Percentiles rank a stretch among this genome's conserved stretches.
phyloP scores from a whole-genome alignment of 2,113 vertebrate species.

The Pteruthius melanotis region DNA sequence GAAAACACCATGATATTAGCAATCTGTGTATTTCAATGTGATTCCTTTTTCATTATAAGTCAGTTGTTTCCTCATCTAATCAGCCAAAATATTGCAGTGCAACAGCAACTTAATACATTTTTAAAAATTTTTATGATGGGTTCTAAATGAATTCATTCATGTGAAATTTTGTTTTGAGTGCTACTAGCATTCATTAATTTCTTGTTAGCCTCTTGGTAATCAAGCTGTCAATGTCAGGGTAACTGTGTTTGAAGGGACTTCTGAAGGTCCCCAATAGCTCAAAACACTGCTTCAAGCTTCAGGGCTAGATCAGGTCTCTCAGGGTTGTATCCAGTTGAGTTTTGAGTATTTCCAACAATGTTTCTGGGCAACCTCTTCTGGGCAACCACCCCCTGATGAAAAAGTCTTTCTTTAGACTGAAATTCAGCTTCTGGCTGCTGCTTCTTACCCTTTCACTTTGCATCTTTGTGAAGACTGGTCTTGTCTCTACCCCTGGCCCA shows the following conservation, averaged over 20 bases:
- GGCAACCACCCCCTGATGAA: background rate
- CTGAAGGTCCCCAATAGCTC: background rate
- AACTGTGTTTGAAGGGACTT: background rate
- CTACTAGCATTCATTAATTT: background rate
- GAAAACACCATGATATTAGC: background rate
- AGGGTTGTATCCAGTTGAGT: background rate
- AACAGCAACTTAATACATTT: background rate
- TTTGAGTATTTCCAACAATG: background rate
- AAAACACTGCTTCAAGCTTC: background rate
- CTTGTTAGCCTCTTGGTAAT: background rate
- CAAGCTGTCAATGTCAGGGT: background rate
- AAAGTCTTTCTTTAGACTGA: background rate
- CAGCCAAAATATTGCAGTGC: background rate
- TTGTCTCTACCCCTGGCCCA: background rate
- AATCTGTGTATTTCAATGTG: background rate
- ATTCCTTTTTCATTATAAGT: background rate
- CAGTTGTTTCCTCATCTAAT: background rate
- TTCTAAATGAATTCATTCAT: rapidly evolving
- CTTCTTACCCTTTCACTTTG: background rate
- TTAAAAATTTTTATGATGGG: rapidly evolving
- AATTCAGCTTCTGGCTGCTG: background rate
- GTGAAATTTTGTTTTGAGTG: background rate
- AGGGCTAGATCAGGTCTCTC: background rate
- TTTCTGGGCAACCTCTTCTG: background rate
- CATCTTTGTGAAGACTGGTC: background rate